Percentiles rank a stretch among this genome's conserved stretches.
These are phyloP conservation scores for Platichthys stellatus DNA, from an alignment of 2,113 vertebrate genomes.

Conservation along the genomic window DNA sequence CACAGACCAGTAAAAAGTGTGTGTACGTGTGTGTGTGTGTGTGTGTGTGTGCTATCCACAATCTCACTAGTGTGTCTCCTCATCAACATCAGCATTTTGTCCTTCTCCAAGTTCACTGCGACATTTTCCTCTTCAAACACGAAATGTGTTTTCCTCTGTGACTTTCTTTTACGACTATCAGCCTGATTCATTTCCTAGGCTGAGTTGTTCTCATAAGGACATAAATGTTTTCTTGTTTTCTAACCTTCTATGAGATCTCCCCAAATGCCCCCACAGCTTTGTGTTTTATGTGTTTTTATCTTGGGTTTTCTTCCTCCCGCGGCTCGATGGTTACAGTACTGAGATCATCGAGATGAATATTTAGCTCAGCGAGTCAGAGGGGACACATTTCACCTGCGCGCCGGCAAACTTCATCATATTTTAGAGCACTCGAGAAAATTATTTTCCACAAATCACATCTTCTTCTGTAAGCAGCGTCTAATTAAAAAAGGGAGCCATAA, in stretches of 20 bases:
- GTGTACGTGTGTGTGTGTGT: too few species aligned
- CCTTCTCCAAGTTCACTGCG: constrained; percentile 83
- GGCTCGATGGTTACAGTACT: constrained; percentile 7
- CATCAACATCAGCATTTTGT: constrained; percentile 82
- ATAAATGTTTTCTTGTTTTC: constrained; percentile 29
- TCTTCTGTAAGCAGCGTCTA: constrained; percentile 20
- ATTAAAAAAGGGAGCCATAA: constrained; percentile 25
- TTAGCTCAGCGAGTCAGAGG: constrained; percentile 48
- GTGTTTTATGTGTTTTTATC: constrained; percentile 36
- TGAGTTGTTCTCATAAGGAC: constrained; percentile 1
- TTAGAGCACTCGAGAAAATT: constrained; percentile 45
- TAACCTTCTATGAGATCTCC: constrained; percentile 36
- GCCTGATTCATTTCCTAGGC: constrained; percentile 38
- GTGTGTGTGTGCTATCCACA: constrained; percentile 9
- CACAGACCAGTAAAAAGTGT: background rate
- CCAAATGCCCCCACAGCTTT: constrained; percentile 13
- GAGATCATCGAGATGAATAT: constrained; percentile 43
- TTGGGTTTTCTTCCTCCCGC: background rate
- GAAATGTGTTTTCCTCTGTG: background rate
- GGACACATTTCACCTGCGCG: constrained; percentile 37
- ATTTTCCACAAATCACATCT: constrained; percentile 37
- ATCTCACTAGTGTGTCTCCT: constrained; percentile 41
- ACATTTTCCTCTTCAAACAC: constrained; percentile 76
- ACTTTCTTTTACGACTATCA: constrained; percentile 5
- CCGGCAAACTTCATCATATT: constrained; percentile 37